Conservation (phyloP, 2,113 vertebrate genomes). For the Pelusios castaneus region DNA sequence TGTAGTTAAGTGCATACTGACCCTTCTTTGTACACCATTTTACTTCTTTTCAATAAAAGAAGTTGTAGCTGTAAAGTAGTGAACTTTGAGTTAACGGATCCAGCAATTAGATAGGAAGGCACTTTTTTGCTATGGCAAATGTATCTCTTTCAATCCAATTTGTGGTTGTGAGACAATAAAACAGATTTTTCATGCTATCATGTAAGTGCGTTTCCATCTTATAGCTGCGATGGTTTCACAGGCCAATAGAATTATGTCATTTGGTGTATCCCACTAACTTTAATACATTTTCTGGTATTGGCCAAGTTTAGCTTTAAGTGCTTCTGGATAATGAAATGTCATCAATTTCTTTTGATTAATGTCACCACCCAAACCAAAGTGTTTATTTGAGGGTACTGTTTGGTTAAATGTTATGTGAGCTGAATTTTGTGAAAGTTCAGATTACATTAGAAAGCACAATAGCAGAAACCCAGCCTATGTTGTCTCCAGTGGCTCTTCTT, state of each 20-base stretch:
- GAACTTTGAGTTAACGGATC: not conserved
- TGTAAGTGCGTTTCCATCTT: not conserved
- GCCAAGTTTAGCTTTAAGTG: not conserved
- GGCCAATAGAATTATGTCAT: not conserved
- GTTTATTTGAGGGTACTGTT: not conserved
- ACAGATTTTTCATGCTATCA: not conserved
- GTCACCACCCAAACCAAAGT: not conserved
- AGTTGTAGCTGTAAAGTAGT: not conserved
- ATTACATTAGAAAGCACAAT: not conserved
- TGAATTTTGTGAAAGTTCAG: not conserved
- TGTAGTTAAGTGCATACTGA: slow-evolving; percentile 37
- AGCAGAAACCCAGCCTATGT: not conserved
- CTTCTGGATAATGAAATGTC: not conserved
- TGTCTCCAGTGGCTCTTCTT: not conserved
- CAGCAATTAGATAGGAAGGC: not conserved
- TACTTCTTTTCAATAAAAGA: not conserved
- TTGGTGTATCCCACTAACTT: not conserved
- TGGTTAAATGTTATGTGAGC: not conserved
- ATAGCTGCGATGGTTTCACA: slow-evolving; percentile 7
- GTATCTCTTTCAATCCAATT: not conserved
- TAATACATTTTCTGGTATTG: not conserved
- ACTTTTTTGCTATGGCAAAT: not conserved
- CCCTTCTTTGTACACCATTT: not conserved
- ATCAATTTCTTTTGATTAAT: not conserved
- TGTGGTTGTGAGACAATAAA: not conserved